phyloP scores from a whole-genome alignment of 2,888 invertebrate species.

The Listrodromus nycthemerus region DNA sequence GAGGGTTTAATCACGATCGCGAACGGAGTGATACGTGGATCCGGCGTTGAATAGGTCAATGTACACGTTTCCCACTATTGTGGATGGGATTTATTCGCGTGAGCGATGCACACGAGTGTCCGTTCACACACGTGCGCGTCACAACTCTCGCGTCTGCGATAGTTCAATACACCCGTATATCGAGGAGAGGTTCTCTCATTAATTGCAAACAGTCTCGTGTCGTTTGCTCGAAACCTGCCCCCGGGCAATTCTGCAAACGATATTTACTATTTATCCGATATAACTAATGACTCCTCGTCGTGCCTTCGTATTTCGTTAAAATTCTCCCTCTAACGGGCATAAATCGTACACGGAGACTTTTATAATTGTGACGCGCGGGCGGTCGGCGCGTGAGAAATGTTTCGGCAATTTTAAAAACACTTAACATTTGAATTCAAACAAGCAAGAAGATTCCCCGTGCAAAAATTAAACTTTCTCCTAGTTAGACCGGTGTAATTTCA shows the following conservation, averaged over 20 bases:
- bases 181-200: conserved; percentile 52
- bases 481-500: not conserved
- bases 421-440: not conserved
- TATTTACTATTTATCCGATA: conserved; percentile 56
- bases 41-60: conserved; percentile 79
- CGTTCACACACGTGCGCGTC: not conserved
- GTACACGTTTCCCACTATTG: conserved; percentile 73
- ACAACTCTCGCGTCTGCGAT: not conserved
- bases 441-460: not conserved
- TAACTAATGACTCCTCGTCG: conserved; percentile 46
- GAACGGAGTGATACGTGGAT: conserved; percentile 69
- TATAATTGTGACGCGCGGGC: conserved; percentile 45
- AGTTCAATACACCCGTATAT: conserved; percentile 39
- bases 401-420: conserved; percentile 22
- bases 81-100: conserved; percentile 46
- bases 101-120: conserved; percentile 33
- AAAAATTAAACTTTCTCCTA: conserved; percentile 38
- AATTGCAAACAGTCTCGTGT: conserved; percentile 35
- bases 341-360: conserved; percentile 33
- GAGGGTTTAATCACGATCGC: conserved; percentile 73
- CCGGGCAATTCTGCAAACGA: conserved; percentile 49
- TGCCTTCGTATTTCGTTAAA: conserved; percentile 47
- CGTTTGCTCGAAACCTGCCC: conserved; percentile 37
- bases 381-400: conserved; percentile 47
- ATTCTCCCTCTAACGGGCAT: conserved; percentile 42